These are phyloP conservation scores for Chaetogeoica ovagalla DNA, from an alignment of 2,888 invertebrate species.

Conservation along the genomic window DNA sequence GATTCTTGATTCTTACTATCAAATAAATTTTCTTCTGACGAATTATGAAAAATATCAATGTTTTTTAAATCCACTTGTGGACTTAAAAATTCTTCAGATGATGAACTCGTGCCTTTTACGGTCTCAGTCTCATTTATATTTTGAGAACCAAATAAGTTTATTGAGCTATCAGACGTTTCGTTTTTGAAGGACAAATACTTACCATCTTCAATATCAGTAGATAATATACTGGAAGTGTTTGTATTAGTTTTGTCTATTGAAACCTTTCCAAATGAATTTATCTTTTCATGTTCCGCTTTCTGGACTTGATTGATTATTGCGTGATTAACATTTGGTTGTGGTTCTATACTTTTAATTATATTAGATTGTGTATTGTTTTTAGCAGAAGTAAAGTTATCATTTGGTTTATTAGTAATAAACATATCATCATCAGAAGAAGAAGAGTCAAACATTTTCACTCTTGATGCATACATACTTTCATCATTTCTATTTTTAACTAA, in stretches of 20 bases:
- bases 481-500: not conserved
- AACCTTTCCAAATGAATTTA: not conserved
- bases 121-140: not conserved
- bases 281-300: not conserved
- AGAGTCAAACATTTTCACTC: slow-evolving; percentile 34
- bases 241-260: not conserved
- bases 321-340: not conserved
- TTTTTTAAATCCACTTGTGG: slow-evolving; percentile 3
- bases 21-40: not conserved
- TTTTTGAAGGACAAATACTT: slow-evolving; percentile 8
- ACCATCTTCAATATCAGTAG: slow-evolving; percentile 29
- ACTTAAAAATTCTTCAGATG: slow-evolving; percentile 31
- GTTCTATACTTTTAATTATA: not conserved
- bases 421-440: slow-evolving; percentile 43
- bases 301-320: not conserved
- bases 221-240: not conserved
- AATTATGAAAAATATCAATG: slow-evolving; percentile 1
- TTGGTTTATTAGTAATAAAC: slow-evolving; percentile 32
- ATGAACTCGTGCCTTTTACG: slow-evolving; percentile 8
- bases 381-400: not conserved
- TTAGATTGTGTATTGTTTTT: not conserved
- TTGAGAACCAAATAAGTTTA: not conserved
- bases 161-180: not conserved
- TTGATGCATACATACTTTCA: not conserved
- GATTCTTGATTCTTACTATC: not conserved